Base-by-base conservation (phyloP, 2,113 vertebrate species). In the Periophthalmus modestus region DNA sequence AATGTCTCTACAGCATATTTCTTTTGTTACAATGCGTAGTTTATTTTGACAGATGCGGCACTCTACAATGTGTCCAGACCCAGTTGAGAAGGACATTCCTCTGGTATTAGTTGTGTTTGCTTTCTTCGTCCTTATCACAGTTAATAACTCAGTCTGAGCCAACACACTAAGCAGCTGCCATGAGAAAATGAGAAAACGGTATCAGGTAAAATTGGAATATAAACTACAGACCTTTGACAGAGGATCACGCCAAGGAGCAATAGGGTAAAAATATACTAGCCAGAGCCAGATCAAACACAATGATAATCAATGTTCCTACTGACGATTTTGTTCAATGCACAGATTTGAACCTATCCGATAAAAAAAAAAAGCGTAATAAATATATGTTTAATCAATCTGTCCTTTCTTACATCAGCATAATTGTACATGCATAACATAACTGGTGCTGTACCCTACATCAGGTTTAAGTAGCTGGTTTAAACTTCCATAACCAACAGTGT, bases 11-110 rank as follows among this genome's bases (percentile, higher is more conserved):
- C 48, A 52, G 21, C 72, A 58, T 77, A 62, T 5, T 54, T 63
- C 66, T 23, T 72, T 71, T 52, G 16, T 39, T 81, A 43, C 2
- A 43, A 43, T 43, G 39, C 39, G 7, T 43, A 43, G 39, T 43
- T 43, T 43, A 43, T 43, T 43, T 43, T 43, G 39, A 43, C 39
- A 2, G 7, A 43, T 43, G 39, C 39, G 7, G 54, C 47, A 67
- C 47, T 73, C 65, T 21, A 10, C 67, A 21, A 23, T 58, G 19
- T 76, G 69, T 54, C 43, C 33, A 16, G 39, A 43, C 6, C 9
- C 7, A 7, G 73, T 86, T 83, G 75, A 80, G 74, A 87, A 71
- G 71, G 73, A 87, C 82, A 91, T 90, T 87, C 88, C 80, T 91
- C 78, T 79, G 57, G 66, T 85, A 70, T 82, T 81, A 75, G 52